phyloP scores from a whole-genome alignment of 2,888 invertebrate genomes.

The Drosophila percnosoma region DNA sequence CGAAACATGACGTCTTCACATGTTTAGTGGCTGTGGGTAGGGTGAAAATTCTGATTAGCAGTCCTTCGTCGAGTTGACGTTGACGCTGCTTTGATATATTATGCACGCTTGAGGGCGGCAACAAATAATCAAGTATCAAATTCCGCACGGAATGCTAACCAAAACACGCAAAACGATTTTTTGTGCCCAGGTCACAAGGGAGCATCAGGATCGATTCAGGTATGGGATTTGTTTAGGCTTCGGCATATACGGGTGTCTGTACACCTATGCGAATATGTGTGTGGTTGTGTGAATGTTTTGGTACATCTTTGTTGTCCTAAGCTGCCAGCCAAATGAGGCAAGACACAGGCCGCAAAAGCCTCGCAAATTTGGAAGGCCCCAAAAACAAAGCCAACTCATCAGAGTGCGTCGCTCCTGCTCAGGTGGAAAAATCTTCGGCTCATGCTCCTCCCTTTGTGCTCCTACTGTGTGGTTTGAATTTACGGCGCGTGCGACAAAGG shows the following conservation, averaged over 20 bases:
- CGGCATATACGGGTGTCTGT: neutral
- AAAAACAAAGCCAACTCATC: slow-evolving; percentile 64
- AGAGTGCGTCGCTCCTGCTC: slow-evolving; percentile 24
- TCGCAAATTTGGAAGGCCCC: slow-evolving; percentile 40
- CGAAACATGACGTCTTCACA: slow-evolving; percentile 74
- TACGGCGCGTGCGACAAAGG: slow-evolving; percentile 74
- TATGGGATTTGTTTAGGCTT: slow-evolving; percentile 33
- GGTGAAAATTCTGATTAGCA: slow-evolving; percentile 33
- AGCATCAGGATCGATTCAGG: slow-evolving; percentile 25
- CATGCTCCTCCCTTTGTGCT: neutral
- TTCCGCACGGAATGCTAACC: slow-evolving; percentile 80
- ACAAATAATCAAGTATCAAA: slow-evolving; percentile 80
- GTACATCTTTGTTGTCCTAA: slow-evolving; percentile 43
- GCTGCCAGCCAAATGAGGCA: slow-evolving; percentile 74
- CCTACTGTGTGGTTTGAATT: slow-evolving; percentile 35
- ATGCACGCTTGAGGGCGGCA: slow-evolving; percentile 80
- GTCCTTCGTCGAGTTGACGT: slow-evolving; percentile 60
- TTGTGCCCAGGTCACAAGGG: slow-evolving; percentile 55
- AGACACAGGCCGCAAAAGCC: slow-evolving; percentile 47
- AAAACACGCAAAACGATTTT: slow-evolving; percentile 66
- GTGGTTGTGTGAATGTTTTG: slow-evolving; percentile 6
- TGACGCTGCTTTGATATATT: slow-evolving; percentile 80
- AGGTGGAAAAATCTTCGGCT: slow-evolving; percentile 33
- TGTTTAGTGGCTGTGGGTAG: slow-evolving; percentile 42
- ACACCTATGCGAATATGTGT: neutral